These are phyloP conservation scores for Sarcophaga caerulescens DNA, from an alignment of 2,888 invertebrate genomes.

Conservation along the genomic window DNA sequence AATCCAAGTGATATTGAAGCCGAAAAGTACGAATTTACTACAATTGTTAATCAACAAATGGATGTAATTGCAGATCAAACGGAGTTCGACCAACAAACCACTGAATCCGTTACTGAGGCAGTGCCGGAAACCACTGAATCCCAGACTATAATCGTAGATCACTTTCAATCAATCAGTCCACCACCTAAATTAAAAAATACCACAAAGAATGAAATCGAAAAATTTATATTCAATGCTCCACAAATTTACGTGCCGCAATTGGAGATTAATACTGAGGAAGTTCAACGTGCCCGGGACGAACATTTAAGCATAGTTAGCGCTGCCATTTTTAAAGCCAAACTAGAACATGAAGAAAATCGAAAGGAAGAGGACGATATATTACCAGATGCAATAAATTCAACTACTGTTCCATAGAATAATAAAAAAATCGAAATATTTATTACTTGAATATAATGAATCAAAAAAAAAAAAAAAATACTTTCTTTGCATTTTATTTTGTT, in stretches of 20 bases:
- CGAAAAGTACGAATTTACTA: not conserved
- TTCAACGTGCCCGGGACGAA: conserved; percentile 73
- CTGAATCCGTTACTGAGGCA: not conserved
- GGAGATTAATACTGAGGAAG: conserved; percentile 73
- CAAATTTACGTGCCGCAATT: conserved; percentile 35
- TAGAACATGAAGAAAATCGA: not conserved
- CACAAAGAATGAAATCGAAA: not conserved
- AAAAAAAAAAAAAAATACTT: too few relatives aligned
- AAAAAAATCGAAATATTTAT: too few relatives aligned
- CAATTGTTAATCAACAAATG: not conserved
- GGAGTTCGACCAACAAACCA: not conserved
- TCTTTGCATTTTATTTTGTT: too few relatives aligned
- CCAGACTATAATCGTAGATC: not conserved
- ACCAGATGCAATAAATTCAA: too few relatives aligned
- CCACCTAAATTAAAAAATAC: not conserved
- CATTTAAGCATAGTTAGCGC: conserved; percentile 73
- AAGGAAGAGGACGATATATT: not conserved
- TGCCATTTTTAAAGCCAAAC: conserved; percentile 65
- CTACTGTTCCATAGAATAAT: too few relatives aligned
- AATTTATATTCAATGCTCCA: conserved; percentile 21
- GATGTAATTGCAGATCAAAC: not conserved
- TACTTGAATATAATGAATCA: too few relatives aligned
- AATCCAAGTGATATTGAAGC: not conserved
- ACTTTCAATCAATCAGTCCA: not conserved
- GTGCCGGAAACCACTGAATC: not conserved